These are phyloP conservation scores for Marmota monax DNA, from an alignment of 2,113 vertebrate genomes.

Conservation along the genomic window DNA sequence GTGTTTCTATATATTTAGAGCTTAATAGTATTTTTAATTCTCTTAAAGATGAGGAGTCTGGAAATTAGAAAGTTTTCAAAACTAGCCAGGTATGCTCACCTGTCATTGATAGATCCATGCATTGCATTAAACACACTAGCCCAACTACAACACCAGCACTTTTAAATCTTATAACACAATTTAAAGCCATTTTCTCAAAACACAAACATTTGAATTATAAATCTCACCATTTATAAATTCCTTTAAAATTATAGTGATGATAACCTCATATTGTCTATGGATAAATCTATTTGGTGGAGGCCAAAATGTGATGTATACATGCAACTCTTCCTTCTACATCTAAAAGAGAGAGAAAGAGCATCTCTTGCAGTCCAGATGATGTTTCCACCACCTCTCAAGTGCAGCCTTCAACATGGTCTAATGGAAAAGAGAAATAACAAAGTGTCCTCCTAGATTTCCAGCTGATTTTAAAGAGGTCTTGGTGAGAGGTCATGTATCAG, in stretches of 20 bases:
- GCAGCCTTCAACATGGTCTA: not conserved
- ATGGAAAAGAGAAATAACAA: not conserved
- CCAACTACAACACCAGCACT: not conserved
- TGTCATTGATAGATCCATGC: not conserved
- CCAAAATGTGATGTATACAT: not conserved
- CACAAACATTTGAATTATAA: not conserved
- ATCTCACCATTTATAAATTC: not conserved
- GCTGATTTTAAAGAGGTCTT: not conserved
- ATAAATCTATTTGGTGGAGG: not conserved
- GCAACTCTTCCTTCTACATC: not conserved
- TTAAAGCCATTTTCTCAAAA: not conserved
- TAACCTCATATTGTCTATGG: not conserved
- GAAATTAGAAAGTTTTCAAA: not conserved
- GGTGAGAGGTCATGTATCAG: too few relatives aligned
- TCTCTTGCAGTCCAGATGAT: not conserved
- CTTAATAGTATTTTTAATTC: not conserved
- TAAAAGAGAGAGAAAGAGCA: not conserved
- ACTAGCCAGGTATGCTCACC: not conserved
- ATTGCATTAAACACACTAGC: not conserved
- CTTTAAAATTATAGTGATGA: not conserved
- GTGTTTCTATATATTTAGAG: not conserved
- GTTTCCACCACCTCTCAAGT: not conserved
- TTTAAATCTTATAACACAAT: not conserved
- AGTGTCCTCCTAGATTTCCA: not conserved
- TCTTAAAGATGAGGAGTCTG: not conserved